Percentiles rank a stretch among this genome's conserved stretches.
Evolutionary conservation across 2,888 invertebrate genomes (phyloP).

Genomic region (Strigamia maritima): DNA sequence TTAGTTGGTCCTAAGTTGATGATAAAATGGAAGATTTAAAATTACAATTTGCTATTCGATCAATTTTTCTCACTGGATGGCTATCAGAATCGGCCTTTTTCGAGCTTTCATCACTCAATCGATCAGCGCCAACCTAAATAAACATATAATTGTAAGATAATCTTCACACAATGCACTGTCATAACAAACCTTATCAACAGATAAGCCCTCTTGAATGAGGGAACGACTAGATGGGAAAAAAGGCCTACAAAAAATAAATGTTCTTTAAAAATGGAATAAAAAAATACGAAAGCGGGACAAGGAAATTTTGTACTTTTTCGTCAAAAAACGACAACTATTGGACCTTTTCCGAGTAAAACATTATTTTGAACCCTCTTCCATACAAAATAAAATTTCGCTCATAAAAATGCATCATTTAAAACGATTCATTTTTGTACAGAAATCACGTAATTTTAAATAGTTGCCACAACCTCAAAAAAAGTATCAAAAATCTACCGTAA

Average conservation of each 20-base stretch:
- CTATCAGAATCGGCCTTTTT: constrained; percentile 60
- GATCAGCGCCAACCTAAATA: constrained; percentile 49
- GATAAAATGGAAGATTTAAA: not conserved
- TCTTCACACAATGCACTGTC: not conserved
- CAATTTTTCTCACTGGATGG: constrained; percentile 49
- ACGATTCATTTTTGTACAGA: not conserved
- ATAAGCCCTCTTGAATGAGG: constrained; percentile 41
- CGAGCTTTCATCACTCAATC: constrained; percentile 60
- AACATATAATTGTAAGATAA: not conserved
- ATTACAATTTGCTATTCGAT: not conserved
- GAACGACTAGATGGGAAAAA: constrained; percentile 81
- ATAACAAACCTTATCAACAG: not conserved
- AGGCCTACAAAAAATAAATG: constrained; percentile 59
- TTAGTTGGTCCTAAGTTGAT: constrained; percentile 57
- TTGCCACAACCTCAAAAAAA: too few relatives aligned
- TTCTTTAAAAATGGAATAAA: not conserved
- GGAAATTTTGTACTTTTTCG: too few relatives aligned
- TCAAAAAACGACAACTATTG: too few relatives aligned
- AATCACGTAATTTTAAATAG: too few relatives aligned
- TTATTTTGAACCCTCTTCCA: too few relatives aligned
- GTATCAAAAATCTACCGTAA: constrained; percentile 54
- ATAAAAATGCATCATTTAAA: not conserved
- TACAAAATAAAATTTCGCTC: too few relatives aligned
- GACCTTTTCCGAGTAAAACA: too few relatives aligned
- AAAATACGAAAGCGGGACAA: not conserved